phyloP scores from a whole-genome alignment of 2,888 invertebrate genomes.

The Netelia inedita region DNA sequence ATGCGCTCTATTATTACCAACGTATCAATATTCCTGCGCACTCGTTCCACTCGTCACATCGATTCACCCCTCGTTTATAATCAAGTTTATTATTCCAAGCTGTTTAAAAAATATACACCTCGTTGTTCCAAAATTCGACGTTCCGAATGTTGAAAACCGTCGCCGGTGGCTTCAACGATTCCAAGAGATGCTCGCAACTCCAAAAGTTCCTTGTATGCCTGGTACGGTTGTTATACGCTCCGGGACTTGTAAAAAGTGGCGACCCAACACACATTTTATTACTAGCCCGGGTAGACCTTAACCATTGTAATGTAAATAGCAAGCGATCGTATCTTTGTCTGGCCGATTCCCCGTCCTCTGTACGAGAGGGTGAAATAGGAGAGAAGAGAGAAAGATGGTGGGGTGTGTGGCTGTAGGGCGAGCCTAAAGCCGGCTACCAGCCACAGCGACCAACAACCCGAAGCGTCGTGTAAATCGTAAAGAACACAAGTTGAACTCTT shows the following conservation, averaged over 20 bases:
- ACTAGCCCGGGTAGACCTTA: conserved; percentile 68
- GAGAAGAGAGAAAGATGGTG: conserved; percentile 33
- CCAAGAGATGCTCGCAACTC: conserved; percentile 16
- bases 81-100: background rate
- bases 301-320: conserved; percentile 73
- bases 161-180: conserved; percentile 47
- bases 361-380: conserved; percentile 40
- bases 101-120: conserved; percentile 8
- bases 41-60: background rate
- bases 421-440: conserved; percentile 46
- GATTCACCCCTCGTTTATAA: background rate
- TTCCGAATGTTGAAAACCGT: background rate
- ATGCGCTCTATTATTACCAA: background rate
- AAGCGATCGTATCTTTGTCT: conserved; percentile 68
- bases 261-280: conserved; percentile 71
- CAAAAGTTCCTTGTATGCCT: background rate
- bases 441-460: conserved; percentile 43
- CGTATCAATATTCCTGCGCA: background rate
- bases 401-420: background rate
- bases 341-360: conserved; percentile 41
- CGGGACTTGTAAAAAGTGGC: conserved; percentile 70
- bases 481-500: conserved; percentile 69
- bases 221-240: conserved; percentile 62
- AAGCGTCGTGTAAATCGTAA: conserved; percentile 66
- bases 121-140: conserved; percentile 57